These are phyloP conservation scores for Phrynocephalus forsythii DNA, from an alignment of 2,797 vertebrate genomes.

Conservation along the genomic window DNA sequence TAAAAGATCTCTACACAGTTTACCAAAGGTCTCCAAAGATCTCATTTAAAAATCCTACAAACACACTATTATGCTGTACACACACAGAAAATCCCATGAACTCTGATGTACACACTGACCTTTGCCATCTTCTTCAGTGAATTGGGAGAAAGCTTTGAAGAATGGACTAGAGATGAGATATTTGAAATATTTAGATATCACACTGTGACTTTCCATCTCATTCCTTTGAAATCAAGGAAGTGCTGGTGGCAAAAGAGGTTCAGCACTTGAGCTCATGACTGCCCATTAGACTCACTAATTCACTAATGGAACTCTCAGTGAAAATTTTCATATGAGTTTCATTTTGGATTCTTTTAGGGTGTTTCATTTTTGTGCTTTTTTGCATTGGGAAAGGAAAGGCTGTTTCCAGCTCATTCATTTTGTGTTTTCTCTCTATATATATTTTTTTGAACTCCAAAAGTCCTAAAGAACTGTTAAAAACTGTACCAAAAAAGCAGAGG, in stretches of 20 bases:
- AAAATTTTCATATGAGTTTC: no score
- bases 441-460: no score
- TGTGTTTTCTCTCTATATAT: no score
- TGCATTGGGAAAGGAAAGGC: no score
- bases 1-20: slow-evolving; percentile 49
- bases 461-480: no score
- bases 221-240: slow-evolving; percentile 4
- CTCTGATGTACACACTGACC: not conserved
- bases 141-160: not conserved
- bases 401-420: no score
- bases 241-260: not conserved
- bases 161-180: no score
- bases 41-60: slow-evolving; percentile 37
- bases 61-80: slow-evolving; percentile 6
- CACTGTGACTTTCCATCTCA: not conserved
- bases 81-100: not conserved
- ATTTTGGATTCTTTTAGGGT: no score
- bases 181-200: not conserved
- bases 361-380: no score
- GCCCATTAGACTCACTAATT: not conserved
- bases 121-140: not conserved
- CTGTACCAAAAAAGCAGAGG: no score
- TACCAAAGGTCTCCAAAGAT: slow-evolving; percentile 26
- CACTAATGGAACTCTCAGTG: not conserved
- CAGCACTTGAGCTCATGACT: not conserved